These are phyloP conservation scores for Tauraco erythrolophus DNA, from an alignment of 2,113 vertebrate species.

Conservation along the genomic window DNA sequence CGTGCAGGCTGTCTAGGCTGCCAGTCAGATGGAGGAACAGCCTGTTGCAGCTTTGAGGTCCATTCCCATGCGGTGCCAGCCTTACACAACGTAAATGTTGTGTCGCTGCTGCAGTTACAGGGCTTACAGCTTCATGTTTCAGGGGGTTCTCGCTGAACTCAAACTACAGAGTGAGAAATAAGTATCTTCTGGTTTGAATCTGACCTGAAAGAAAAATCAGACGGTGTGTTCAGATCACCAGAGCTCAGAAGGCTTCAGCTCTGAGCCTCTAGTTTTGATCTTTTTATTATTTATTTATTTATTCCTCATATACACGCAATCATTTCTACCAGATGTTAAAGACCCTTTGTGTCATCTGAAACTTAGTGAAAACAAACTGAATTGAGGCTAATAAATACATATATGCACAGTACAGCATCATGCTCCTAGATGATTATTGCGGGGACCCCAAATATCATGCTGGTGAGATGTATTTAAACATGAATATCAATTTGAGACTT, in stretches of 20 bases:
- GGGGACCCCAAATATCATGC: slow-evolving; percentile 23
- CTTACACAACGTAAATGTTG: not conserved
- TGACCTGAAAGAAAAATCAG: not conserved
- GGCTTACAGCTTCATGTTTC: not conserved
- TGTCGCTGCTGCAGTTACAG: not conserved
- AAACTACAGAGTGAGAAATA: not conserved
- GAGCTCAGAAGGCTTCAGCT: not conserved
- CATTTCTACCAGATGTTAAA: not conserved
- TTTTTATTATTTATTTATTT: slow-evolving; percentile 11
- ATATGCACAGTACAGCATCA: not conserved
- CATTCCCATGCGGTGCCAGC: not conserved
- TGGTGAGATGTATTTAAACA: slow-evolving; percentile 41
- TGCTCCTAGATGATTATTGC: not conserved
- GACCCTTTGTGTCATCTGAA: not conserved
- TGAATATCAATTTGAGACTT: slow-evolving; percentile 61
- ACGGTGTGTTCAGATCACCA: not conserved
- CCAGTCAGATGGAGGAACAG: not conserved
- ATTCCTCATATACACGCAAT: not conserved
- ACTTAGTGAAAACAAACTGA: not conserved
- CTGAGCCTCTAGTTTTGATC: not conserved
- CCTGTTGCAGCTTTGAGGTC: not conserved
- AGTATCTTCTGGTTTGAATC: not conserved
- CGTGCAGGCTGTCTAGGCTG: not conserved
- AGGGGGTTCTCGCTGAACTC: not conserved
- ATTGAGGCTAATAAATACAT: not conserved